Base-by-base conservation (phyloP, 2,113 vertebrate genomes). In the Albula glossodonta region DNA sequence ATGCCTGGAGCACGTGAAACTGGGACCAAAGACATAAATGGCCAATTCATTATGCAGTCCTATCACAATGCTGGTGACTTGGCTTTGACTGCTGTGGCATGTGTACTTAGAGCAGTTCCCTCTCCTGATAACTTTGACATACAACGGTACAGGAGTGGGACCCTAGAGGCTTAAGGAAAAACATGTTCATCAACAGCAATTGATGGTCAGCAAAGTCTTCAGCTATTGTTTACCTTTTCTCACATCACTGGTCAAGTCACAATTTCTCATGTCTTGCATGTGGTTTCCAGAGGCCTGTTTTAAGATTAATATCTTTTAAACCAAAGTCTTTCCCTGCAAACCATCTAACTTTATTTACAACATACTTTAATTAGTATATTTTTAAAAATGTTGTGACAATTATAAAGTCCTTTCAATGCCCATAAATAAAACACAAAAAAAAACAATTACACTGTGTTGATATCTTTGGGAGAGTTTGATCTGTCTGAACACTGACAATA, bases 1-100 rank as follows among this genome's bases (percentile, higher is more conserved):
- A 50, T 51, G 50, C 79, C 79, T 41, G 74, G 25, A 77, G 51
- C 84, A 85, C 84, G 77, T 79, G 83, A 52, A n/a, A 74, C 83
- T 48, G 0, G 74, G 81, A 15, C 51, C 13, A 19, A 51, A 17
- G 15, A 52, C 51, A 19, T 25, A n/a, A 56, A 82, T 12, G 52
- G 80, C 80, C n/a, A 50, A 10, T 82, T 82, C 51, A 52, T 53
- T 56, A 56, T 5, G 80, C 3, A 12, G n/a, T 22, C 13, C 49
- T 19, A 25, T 15, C 78, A 51, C 78, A 50, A 25, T 10, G 48
- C 22, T 79, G 10, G 9, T 19, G 11, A 25, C 48, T 8, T 22
- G 79, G 15, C 49, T 51, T 22, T 51, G 48, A 51, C 50, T 50
- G 48, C 17, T 51, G 50, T 19, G 48, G 48, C 79, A 5, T 19